Evolutionary conservation across 2,113 vertebrate species (phyloP).

Genomic region (Thryonomys swinderianus): DNA sequence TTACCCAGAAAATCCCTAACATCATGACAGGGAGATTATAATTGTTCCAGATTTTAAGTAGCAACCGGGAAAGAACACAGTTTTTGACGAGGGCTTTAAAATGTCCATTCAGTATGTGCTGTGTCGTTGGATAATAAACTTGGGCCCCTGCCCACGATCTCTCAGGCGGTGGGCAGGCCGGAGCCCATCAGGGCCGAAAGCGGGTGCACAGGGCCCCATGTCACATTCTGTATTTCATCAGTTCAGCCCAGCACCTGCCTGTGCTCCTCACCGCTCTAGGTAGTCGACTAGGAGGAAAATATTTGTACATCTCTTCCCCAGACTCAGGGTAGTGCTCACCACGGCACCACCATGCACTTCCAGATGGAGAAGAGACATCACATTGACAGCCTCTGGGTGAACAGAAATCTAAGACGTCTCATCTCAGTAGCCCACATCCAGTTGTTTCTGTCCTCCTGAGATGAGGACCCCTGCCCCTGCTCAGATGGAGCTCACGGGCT

Average conservation of each 20-base stretch:
- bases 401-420: not conserved
- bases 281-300: not conserved
- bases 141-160: not conserved
- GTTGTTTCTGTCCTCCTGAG: not conserved
- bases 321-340: not conserved
- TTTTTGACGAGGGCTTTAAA: not conserved
- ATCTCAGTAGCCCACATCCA: not conserved
- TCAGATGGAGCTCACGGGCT: no score
- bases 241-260: not conserved
- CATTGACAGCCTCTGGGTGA: no score
- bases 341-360: not conserved
- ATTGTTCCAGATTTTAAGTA: not conserved
- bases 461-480: not conserved
- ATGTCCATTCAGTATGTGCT: not conserved
- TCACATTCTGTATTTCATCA: conserved; percentile 23
- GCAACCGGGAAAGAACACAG: not conserved
- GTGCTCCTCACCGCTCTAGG: not conserved
- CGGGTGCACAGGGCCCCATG: not conserved
- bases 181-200: not conserved
- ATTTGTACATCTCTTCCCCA: not conserved
- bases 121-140: not conserved
- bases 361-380: not conserved
- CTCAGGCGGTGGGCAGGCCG: accelerated
- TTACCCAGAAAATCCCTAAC: not conserved
- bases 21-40: accelerated